Percentiles rank a stretch among this genome's conserved stretches.
Evolutionary conservation across 1,140 invertebrate species (phyloP).

Genomic region (Pinna nobilis): DNA sequence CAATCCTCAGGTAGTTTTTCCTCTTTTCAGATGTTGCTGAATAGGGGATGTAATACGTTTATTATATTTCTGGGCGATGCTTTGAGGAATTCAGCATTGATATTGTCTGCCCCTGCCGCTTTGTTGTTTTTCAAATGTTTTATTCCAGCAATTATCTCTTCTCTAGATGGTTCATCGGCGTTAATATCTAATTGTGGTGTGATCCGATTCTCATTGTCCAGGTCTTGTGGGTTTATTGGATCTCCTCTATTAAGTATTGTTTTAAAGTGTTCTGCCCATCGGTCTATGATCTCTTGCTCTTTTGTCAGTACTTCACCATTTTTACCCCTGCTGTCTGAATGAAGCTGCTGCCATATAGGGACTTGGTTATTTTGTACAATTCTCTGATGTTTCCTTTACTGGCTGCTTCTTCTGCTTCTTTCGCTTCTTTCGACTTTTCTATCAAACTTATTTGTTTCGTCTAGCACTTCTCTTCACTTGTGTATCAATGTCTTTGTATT

Average conservation of each 20-base stretch:
- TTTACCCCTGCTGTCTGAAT: neutral
- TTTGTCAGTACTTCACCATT: neutral
- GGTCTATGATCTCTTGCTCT: constrained; percentile 12
- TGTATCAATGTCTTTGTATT: neutral
- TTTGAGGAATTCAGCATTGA: constrained; percentile 22
- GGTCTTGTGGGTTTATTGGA: neutral
- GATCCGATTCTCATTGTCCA: neutral
- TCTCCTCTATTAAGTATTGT: constrained; percentile 1
- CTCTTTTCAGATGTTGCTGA: neutral
- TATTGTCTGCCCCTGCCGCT: neutral
- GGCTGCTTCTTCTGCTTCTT: constrained; percentile 2
- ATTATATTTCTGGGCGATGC: neutral
- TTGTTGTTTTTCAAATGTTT: constrained; percentile 5
- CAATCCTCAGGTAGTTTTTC: constrained; percentile 1
- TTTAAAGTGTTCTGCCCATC: constrained; percentile 20
- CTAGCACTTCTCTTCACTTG: neutral
- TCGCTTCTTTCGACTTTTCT: too few relatives aligned
- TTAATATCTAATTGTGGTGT: neutral
- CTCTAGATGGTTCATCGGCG: neutral
- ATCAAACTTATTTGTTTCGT: neutral
- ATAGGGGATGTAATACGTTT: neutral
- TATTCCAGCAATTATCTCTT: neutral
- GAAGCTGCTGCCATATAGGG: neutral
- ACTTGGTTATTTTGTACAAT: constrained; percentile 5
- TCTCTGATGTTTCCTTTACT: neutral